These are phyloP conservation scores for Spodoptera frugiperda DNA, from an alignment of 1,140 invertebrate species.

Conservation along the genomic window DNA sequence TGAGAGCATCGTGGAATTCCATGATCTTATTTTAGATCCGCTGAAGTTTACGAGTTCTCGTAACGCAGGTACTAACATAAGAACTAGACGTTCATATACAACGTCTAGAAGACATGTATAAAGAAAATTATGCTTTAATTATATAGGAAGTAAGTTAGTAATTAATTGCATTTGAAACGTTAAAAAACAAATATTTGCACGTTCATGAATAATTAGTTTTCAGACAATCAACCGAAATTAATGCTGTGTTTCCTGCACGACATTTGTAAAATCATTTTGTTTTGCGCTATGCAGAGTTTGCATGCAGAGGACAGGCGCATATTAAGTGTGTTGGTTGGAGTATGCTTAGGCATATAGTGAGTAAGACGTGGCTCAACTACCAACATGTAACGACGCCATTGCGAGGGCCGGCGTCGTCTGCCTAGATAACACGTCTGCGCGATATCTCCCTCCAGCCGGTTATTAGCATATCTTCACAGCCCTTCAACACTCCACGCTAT, in stretches of 20 bases:
- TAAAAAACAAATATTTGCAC: background rate
- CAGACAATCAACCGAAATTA: background rate
- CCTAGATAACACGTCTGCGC: conserved; percentile 53
- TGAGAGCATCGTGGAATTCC: conserved; percentile 50
- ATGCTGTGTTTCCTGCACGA: conserved; percentile 22
- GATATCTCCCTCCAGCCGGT: conserved; percentile 44
- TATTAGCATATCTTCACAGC: conserved; percentile 54
- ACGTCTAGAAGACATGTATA: background rate
- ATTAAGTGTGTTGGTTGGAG: conserved; percentile 6
- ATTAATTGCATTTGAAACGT: background rate
- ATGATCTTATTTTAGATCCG: conserved; percentile 52
- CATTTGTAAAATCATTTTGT: background rate
- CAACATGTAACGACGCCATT: conserved; percentile 53
- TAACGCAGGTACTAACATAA: conserved; percentile 14
- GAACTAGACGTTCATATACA: background rate
- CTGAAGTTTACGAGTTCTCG: conserved; percentile 48
- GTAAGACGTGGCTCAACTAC: conserved; percentile 37
- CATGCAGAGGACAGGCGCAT: conserved; percentile 5
- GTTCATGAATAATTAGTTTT: conserved; percentile 6
- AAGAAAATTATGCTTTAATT: background rate
- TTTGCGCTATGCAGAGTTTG: conserved; percentile 1
- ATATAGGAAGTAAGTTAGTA: background rate
- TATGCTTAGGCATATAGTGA: background rate
- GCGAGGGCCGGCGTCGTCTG: conserved; percentile 42
- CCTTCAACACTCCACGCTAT: conserved; percentile 37